Conservation (phyloP, 2,113 vertebrate genomes). For the Poecilia latipinna region DNA sequence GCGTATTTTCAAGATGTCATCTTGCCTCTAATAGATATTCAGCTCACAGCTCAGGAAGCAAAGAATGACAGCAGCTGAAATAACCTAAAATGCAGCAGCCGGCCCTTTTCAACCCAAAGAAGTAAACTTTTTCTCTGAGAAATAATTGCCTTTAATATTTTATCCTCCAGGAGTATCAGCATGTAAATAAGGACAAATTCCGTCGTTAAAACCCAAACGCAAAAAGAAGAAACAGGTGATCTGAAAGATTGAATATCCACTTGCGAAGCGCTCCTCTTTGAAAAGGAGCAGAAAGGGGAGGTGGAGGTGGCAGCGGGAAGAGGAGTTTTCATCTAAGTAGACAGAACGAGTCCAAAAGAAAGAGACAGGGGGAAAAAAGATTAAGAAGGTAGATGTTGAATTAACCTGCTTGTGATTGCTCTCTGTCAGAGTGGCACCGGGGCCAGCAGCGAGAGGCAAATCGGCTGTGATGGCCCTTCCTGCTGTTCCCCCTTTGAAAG, state of each 20-base stretch:
- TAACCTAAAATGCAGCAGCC: slow-evolving; percentile 22
- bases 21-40: slow-evolving; percentile 44
- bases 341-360: slow-evolving; percentile 78
- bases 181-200: slow-evolving; percentile 21
- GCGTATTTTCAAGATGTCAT: slow-evolving; percentile 43
- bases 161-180: background rate
- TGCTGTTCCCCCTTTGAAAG: slow-evolving; percentile 77
- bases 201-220: slow-evolving; percentile 25
- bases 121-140: slow-evolving; percentile 3
- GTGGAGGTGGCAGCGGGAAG: slow-evolving; percentile 45
- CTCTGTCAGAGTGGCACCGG: slow-evolving; percentile 78
- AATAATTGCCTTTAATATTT: background rate
- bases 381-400: slow-evolving; percentile 81
- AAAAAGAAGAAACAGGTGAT: slow-evolving; percentile 41
- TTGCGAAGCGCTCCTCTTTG: slow-evolving; percentile 49
- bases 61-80: slow-evolving; percentile 38
- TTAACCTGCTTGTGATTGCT: slow-evolving; percentile 82
- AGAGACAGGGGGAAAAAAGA: slow-evolving; percentile 73
- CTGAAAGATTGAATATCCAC: slow-evolving; percentile 52
- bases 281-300: slow-evolving; percentile 37
- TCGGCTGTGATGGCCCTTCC: slow-evolving; percentile 84
- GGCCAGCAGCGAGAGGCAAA: slow-evolving; percentile 79
- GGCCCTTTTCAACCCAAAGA: slow-evolving; percentile 17
- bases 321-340: slow-evolving; percentile 74
- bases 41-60: slow-evolving; percentile 30